Percentiles rank a stretch among this genome's conserved stretches.
phyloP scores from a whole-genome alignment of 2,113 vertebrate genomes.

The Oreocharis arfaki region DNA sequence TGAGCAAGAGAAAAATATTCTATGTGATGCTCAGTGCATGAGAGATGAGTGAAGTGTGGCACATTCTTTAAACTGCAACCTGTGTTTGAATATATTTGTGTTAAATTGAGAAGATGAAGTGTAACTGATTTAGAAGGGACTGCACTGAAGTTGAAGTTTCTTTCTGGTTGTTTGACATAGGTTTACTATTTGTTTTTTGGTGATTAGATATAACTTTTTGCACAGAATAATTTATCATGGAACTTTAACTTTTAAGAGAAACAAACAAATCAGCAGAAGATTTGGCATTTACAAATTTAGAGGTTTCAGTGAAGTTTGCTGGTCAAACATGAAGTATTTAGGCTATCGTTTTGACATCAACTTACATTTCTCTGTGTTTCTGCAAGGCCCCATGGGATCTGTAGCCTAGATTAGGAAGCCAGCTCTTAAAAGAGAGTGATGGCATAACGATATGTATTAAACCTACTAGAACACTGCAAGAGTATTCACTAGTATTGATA shows the following conservation, averaged over 20 bases:
- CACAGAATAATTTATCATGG: background rate
- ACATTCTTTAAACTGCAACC: fast-evolving
- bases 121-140: background rate
- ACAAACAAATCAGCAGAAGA: background rate
- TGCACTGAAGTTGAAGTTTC: background rate
- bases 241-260: background rate
- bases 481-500: background rate
- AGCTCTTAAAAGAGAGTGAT: background rate
- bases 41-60: background rate
- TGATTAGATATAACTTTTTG: background rate
- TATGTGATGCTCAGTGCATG: background rate
- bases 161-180: background rate
- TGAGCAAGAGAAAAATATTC: background rate
- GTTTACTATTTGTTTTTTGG: background rate
- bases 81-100: background rate
- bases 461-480: background rate
- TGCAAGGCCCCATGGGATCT: background rate
- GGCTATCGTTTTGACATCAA: background rate
- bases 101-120: background rate
- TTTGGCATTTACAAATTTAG: background rate
- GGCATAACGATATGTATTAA: background rate
- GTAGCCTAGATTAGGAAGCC: background rate
- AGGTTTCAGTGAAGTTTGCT: background rate
- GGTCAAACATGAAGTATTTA: background rate
- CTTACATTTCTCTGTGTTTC: background rate